These are phyloP conservation scores for Drosophila repletoides DNA, from an alignment of 1,140 invertebrate species.

Conservation along the genomic window DNA sequence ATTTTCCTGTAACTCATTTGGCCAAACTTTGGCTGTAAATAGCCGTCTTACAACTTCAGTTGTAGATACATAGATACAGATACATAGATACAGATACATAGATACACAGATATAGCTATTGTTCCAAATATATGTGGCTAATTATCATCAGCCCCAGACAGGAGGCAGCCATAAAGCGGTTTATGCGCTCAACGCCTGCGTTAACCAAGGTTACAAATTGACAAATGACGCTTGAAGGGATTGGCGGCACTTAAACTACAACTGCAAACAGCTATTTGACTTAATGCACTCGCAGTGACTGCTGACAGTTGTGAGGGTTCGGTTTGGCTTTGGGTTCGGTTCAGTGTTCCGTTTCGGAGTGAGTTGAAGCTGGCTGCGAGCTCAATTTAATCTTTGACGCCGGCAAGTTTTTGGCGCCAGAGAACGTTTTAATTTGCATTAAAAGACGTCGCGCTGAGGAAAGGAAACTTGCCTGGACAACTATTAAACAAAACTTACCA, in stretches of 20 bases:
- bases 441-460: slow-evolving; percentile 58
- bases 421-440: slow-evolving; percentile 77
- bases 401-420: slow-evolving; percentile 58
- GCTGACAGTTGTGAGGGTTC: background rate
- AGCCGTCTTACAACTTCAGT: no score
- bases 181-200: background rate
- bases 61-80: no score
- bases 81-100: no score
- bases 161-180: no score
- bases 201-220: slow-evolving; percentile 9
- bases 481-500: slow-evolving; percentile 79
- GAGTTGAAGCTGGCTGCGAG: slow-evolving; percentile 8
- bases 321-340: background rate
- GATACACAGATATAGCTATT: no score
- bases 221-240: slow-evolving; percentile 11
- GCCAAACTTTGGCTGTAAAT: no score
- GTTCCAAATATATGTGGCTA: no score
- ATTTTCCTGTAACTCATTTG: no score
- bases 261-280: slow-evolving; percentile 11
- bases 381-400: slow-evolving; percentile 65
- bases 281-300: slow-evolving; percentile 6
- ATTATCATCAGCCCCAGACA: no score
- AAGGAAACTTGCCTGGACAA: slow-evolving; percentile 44
- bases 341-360: background rate
- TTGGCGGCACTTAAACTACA: background rate